A percentile compares a stretch with the other conserved stretches of the same genome.
These are phyloP conservation scores for Rhysida immarginata DNA, from an alignment of 1,140 invertebrate species.

Conservation along the genomic window DNA sequence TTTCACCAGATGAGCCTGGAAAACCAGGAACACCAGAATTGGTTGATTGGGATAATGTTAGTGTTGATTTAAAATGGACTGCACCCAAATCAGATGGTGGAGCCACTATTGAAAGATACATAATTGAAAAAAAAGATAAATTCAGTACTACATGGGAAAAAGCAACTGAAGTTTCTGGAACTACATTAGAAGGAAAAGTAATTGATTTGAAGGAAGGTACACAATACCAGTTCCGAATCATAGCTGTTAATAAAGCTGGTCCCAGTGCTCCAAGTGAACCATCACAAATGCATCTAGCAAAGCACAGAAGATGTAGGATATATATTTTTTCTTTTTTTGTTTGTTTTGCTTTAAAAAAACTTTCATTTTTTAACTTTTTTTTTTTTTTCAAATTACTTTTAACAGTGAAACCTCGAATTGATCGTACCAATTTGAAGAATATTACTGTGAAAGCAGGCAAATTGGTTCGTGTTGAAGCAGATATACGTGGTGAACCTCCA, in stretches of 20 bases:
- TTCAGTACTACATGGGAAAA: conserved; percentile 63
- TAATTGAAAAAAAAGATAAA: conserved; percentile 91
- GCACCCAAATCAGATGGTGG: conserved; percentile 85
- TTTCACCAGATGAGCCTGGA: conserved; percentile 48
- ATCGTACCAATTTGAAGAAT: conserved; percentile 82
- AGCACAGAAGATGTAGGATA: conserved; percentile 50
- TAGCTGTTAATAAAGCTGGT: conserved; percentile 94
- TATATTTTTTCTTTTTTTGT: background rate
- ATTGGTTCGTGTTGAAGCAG: conserved; percentile 78
- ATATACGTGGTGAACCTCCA: conserved; percentile 84
- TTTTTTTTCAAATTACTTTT: background rate
- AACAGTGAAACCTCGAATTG: conserved; percentile 88
- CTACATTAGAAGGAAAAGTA: conserved; percentile 56
- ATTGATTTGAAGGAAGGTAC: conserved; percentile 74
- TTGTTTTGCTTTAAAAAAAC: background rate
- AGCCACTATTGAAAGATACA: conserved; percentile 86
- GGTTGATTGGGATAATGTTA: conserved; percentile 82
- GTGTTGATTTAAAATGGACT: conserved; percentile 85
- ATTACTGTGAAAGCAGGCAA: conserved; percentile 81
- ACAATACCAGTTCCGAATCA: conserved; percentile 87
- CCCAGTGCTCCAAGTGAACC: conserved; percentile 82
- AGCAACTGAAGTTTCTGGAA: conserved; percentile 62
- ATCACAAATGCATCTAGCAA: conserved; percentile 78
- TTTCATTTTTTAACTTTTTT: background rate
- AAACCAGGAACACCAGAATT: conserved; percentile 83